These are phyloP conservation scores for Amblyraja radiata DNA, from an alignment of 2,797 vertebrate species.

Conservation along the genomic window DNA sequence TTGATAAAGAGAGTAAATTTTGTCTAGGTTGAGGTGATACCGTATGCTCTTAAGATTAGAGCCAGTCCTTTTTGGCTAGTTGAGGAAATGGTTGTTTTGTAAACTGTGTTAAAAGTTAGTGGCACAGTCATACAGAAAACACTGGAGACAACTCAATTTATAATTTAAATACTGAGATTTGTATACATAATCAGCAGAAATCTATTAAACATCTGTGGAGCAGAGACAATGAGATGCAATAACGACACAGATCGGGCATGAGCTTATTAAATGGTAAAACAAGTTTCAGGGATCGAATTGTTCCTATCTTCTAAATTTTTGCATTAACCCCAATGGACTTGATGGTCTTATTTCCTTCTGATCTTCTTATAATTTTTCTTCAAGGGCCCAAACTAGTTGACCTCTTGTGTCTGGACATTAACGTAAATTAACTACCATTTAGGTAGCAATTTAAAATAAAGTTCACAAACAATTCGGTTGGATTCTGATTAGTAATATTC, in stretches of 20 bases:
- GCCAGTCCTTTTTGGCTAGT: background rate
- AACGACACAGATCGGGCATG: background rate
- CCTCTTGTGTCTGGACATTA: background rate
- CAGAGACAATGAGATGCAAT: background rate
- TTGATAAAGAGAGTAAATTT: background rate
- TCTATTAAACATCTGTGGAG: background rate
- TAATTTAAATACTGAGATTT: background rate
- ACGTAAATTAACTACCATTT: background rate
- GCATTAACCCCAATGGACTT: background rate
- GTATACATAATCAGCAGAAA: background rate
- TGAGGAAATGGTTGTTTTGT: background rate
- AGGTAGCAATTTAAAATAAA: conserved; percentile 10
- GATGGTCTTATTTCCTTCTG: background rate
- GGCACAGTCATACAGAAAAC: background rate
- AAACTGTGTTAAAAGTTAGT: background rate
- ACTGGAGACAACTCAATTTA: background rate
- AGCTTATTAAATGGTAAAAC: background rate
- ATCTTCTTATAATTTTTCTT: background rate
- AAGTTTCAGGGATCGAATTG: background rate
- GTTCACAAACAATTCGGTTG: background rate
- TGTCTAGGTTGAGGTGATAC: no score
- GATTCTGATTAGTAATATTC: conserved; percentile 5
- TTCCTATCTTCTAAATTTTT: background rate
- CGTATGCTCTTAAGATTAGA: background rate
- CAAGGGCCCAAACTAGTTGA: background rate